Conservation (phyloP, 2,888 invertebrate species). For the Eilema depressum region DNA sequence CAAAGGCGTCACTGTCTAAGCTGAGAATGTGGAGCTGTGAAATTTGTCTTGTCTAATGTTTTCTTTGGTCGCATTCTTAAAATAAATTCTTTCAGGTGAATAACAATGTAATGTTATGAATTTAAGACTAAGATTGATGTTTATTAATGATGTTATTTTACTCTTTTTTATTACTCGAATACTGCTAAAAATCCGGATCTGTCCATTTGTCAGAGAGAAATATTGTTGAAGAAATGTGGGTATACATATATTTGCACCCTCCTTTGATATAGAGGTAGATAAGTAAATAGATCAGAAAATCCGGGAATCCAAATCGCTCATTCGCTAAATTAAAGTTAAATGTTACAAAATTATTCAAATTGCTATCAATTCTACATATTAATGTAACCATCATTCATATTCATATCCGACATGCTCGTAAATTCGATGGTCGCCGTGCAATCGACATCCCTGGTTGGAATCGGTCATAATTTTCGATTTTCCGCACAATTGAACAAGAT, state of each 20-base stretch:
- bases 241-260: neutral
- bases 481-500: slow-evolving; percentile 78
- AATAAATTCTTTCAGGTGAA: neutral
- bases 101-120: neutral
- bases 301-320: neutral
- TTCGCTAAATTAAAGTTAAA: slow-evolving; percentile 18
- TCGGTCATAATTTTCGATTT: slow-evolving; percentile 84
- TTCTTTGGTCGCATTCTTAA: slow-evolving; percentile 15
- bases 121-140: neutral
- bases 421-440: slow-evolving; percentile 69
- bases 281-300: neutral
- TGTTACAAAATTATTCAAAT: slow-evolving; percentile 34
- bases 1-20: slow-evolving; percentile 55
- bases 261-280: neutral
- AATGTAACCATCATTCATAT: slow-evolving; percentile 63
- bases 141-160: neutral
- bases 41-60: slow-evolving; percentile 46
- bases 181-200: neutral
- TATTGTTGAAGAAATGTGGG: neutral
- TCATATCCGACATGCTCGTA: slow-evolving; percentile 62
- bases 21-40: slow-evolving; percentile 58
- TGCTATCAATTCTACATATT: slow-evolving; percentile 39
- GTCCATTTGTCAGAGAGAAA: neutral
- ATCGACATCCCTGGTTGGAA: slow-evolving; percentile 65
- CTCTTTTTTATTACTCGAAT: neutral